Percentiles rank a stretch among this genome's conserved stretches.
phyloP scores from a whole-genome alignment of 2,113 vertebrate genomes.

The Notechis scutatus region DNA sequence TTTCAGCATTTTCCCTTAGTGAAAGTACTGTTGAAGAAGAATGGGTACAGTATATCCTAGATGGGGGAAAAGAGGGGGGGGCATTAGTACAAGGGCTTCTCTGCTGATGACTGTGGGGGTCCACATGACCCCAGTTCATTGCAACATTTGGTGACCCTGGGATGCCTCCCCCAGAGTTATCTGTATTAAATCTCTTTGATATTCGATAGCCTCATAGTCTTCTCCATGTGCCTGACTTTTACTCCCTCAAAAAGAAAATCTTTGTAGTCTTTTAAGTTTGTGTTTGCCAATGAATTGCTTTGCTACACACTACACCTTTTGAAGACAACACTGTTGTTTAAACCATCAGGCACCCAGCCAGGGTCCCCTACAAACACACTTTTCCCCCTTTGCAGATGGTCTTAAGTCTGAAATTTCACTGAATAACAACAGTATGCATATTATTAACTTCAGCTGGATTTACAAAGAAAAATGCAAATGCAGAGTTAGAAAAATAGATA shows the following conservation, averaged over 20 bases:
- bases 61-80: background rate
- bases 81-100: background rate
- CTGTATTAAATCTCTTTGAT: background rate
- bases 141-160: rapidly evolving
- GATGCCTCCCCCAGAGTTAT: background rate
- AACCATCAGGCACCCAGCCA: constrained; percentile 2
- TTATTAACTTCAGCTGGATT: background rate
- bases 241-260: background rate
- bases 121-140: background rate
- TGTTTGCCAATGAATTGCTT: background rate
- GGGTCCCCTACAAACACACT: background rate
- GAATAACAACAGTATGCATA: background rate
- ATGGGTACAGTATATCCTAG: background rate
- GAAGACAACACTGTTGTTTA: constrained; percentile 4
- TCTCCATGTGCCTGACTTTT: rapidly evolving
- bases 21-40: background rate
- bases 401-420: background rate
- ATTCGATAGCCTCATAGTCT: constrained; percentile 1
- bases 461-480: background rate
- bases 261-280: background rate
- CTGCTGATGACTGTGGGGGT: background rate
- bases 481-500: background rate
- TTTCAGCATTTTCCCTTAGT: constrained; percentile 27
- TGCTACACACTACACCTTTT: constrained; percentile 11
- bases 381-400: background rate